Percentiles rank a stretch among this genome's conserved stretches.
phyloP scores from a whole-genome alignment of 2,797 vertebrate species.

The Coregonus ussuriensis region DNA sequence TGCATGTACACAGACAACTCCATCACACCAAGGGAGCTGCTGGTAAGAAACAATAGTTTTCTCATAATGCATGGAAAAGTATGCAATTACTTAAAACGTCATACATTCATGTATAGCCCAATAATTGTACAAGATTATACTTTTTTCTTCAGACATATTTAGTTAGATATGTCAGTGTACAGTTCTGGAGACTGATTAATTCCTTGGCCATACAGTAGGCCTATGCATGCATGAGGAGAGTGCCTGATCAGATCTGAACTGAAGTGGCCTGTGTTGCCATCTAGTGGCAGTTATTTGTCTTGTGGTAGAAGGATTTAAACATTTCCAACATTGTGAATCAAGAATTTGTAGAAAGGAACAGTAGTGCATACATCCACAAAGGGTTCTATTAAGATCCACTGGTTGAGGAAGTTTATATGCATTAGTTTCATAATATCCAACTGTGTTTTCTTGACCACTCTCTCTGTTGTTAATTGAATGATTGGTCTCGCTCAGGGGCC shows the following conservation, averaged over 20 bases:
- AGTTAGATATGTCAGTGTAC: constrained; percentile 29
- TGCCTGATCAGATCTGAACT: constrained; percentile 15
- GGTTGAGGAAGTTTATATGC: neutral
- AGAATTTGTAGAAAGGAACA: neutral
- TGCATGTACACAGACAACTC: constrained; percentile 97
- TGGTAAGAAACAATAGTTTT: constrained; percentile 80
- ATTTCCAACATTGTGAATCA: neutral
- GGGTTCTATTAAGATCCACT: neutral
- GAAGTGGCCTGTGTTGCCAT: constrained; percentile 63
- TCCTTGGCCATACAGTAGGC: constrained; percentile 36
- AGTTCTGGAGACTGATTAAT: constrained; percentile 34
- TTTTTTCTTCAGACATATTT: neutral
- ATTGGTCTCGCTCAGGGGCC: too few relatives aligned
- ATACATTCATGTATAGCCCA: neutral
- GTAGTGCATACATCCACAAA: neutral
- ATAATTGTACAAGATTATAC: neutral
- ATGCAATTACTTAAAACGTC: constrained; percentile 22
- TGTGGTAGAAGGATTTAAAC: constrained; percentile 14
- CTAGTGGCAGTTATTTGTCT: constrained; percentile 77
- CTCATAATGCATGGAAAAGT: constrained; percentile 15
- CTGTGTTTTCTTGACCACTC: too few relatives aligned
- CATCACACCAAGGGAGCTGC: constrained; percentile 88
- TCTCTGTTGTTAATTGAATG: too few relatives aligned
- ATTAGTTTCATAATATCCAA: neutral
- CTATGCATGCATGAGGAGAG: constrained; percentile 7